A percentile compares a stretch with the other conserved stretches of the same genome.
Evolutionary conservation across 2,113 vertebrate species (phyloP).

Genomic region (Peromyscus leucopus): DNA sequence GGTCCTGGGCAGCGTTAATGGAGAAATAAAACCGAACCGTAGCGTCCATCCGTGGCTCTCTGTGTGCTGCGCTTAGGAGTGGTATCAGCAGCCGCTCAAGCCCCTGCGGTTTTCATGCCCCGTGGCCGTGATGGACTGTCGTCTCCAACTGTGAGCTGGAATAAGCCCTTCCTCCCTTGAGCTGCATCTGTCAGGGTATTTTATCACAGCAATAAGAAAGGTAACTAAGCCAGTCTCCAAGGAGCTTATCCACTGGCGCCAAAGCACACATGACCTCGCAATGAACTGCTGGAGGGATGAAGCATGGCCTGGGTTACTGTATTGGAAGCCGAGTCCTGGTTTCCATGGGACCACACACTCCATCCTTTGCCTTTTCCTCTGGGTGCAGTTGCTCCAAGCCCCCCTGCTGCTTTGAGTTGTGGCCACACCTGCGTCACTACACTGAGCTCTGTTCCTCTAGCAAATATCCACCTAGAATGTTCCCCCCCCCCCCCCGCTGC

Average conservation of each 20-base stretch:
- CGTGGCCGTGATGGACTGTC: too few relatives aligned
- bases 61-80: neutral
- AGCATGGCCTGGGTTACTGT: neutral
- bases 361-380: neutral
- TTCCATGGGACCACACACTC: neutral
- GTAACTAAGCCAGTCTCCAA: neutral
- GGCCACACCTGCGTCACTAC: fast-evolving
- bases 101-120: neutral
- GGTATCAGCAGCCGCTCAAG: neutral
- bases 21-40: neutral
- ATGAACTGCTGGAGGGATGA: neutral
- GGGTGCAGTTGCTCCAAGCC: neutral
- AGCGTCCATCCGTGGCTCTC: too few relatives aligned
- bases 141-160: neutral
- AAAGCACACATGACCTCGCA: neutral
- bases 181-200: neutral
- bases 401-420: neutral
- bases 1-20: neutral
- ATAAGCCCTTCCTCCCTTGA: neutral
- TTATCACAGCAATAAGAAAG: neutral
- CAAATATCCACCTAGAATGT: fast-evolving
- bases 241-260: neutral
- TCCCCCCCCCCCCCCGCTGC: neutral
- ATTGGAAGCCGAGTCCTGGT: neutral
- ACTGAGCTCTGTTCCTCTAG: neutral